phyloP scores from a whole-genome alignment of 2,113 vertebrate genomes.

The Malaclemys terrapin region DNA sequence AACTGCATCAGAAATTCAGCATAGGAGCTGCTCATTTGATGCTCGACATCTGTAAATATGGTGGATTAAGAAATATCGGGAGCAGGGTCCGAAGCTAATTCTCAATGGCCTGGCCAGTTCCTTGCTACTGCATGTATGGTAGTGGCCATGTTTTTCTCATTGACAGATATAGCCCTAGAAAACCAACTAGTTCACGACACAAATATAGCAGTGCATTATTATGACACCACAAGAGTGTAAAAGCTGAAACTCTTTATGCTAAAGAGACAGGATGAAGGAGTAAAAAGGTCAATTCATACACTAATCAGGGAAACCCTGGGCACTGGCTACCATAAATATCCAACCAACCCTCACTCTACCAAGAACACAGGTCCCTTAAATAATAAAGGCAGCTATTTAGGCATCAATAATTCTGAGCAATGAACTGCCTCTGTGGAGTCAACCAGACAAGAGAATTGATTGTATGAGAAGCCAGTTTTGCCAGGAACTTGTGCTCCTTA shows the following conservation, averaged over 20 bases:
- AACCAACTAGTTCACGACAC: neutral
- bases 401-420: neutral
- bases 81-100: conserved; percentile 30
- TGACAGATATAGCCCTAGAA: rapidly evolving
- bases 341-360: neutral
- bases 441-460: neutral
- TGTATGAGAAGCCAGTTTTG: neutral
- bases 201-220: neutral
- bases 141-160: neutral
- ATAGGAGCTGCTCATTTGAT: neutral
- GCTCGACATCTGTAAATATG: neutral
- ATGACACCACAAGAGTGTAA: neutral
- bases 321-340: neutral
- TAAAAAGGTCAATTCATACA: neutral
- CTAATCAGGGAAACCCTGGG: neutral
- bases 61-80: neutral
- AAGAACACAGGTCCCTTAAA: neutral
- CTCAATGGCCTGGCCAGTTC: neutral
- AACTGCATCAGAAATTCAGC: neutral
- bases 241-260: neutral
- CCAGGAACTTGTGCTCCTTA: neutral
- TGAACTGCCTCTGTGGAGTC: neutral
- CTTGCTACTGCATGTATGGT: neutral
- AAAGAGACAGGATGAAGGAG: neutral
- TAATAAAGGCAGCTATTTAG: neutral